These are phyloP conservation scores for Micronycteris hirsuta DNA, from an alignment of 2,113 vertebrate genomes.

Conservation along the genomic window DNA sequence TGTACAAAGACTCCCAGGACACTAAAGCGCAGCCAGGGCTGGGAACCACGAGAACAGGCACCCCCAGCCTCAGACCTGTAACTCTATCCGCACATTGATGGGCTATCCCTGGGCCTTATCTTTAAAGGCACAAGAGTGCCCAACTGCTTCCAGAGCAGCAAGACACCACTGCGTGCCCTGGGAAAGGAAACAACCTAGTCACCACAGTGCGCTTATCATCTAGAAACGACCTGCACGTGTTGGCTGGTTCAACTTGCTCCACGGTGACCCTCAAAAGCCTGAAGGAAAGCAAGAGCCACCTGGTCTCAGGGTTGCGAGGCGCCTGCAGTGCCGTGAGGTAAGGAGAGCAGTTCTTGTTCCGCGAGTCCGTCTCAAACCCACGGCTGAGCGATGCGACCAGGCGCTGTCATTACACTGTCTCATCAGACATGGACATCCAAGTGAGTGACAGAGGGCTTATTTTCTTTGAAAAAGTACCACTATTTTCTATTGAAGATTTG, in stretches of 20 bases:
- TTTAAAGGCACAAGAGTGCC: neutral
- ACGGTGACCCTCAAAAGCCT: neutral
- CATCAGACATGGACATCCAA: neutral
- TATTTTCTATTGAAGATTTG: conserved; percentile 13
- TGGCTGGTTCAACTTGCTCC: neutral
- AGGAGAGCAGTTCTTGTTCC: neutral
- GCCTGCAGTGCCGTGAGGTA: neutral
- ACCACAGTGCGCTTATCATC: neutral
- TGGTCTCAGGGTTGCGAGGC: neutral
- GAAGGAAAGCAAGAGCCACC: neutral
- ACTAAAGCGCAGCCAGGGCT: neutral
- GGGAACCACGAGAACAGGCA: neutral
- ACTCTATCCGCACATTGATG: neutral
- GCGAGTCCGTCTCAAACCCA: neutral
- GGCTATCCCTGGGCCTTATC: neutral
- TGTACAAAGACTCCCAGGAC: neutral
- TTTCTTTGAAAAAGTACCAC: neutral
- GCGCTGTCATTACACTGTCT: neutral
- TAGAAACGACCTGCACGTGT: neutral
- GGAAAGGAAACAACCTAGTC: neutral
- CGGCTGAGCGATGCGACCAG: neutral
- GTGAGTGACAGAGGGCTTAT: neutral
- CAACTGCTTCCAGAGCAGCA: neutral
- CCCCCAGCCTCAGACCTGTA: neutral
- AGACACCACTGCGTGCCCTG: neutral